Evolutionary conservation across 2,888 invertebrate genomes (phyloP), one percentile per base, ranked within the genome.

Genomic region (Orchesella flavescens): DNA sequence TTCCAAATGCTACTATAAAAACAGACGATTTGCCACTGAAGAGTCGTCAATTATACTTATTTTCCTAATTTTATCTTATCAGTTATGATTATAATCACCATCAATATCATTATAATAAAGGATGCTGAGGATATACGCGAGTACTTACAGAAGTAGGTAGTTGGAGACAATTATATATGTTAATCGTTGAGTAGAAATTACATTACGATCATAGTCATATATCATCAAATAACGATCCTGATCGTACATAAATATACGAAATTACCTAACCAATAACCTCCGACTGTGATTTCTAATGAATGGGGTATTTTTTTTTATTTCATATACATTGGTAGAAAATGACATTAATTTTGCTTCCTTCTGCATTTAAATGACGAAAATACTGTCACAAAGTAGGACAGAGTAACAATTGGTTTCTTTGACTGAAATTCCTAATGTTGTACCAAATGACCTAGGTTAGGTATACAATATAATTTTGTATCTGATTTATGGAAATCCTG

Each of bases 401-500:
- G 79, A 72, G 53, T 77, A 79, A 55, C 72, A 71, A 66, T 34
- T 65, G 65, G 72, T 46, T 79, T 72, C 63, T 68, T 78, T 63
- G 53, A 61, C 24, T 69, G 49, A 23, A 34, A 17, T 69, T 19
- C 19, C 61, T 75, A 57, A 73, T 68, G 74, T 81, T 75, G 79
- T 79, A 79, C 75, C 69, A 74, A 74, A 74, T 74, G 44, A 74
- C 68, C 68, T 68, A 73, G 34, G 53, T 59, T 59, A 24, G 7
- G 44, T 61, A 68, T 79, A 61, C 43, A 23, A 74, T 73, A 81
- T 69, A 59, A 24, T 74, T 74, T 80, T 61, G 23, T 15, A 23
- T 43, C 74, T 21, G 57, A 61, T 63, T 81, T 80, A 81, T 74
- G 49, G 68, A 74, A 81, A 81, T 81, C 81, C 81, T 81, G 81